Percentiles rank a stretch among this genome's conserved stretches.
phyloP scores from a whole-genome alignment of 2,797 vertebrate genomes.

The Clarias pachynema region DNA sequence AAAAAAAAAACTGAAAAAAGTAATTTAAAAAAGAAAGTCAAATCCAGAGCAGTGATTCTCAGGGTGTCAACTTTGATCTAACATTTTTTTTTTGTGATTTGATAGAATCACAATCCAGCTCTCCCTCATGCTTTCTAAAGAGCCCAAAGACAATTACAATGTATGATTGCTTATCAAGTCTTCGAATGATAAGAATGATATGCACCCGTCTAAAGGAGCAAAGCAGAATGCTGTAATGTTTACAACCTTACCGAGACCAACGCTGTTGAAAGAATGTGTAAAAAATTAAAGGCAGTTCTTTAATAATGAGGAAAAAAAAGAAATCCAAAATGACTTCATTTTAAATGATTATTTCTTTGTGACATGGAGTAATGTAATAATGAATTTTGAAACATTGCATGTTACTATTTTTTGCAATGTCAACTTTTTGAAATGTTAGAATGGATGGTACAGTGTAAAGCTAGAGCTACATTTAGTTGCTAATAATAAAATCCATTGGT shows the following conservation, averaged over 20 bases:
- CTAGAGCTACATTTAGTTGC: constrained; percentile 73
- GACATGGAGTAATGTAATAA: constrained; percentile 80
- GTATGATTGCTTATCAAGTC: constrained; percentile 70
- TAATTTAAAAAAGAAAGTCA: constrained; percentile 62
- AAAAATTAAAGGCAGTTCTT: constrained; percentile 73
- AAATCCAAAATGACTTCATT: constrained; percentile 72
- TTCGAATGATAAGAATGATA: constrained; percentile 64
- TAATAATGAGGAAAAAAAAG: constrained; percentile 72
- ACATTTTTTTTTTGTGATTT: constrained; percentile 71
- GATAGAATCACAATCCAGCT: constrained; percentile 71
- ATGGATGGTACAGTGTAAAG: constrained; percentile 80
- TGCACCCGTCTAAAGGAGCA: constrained; percentile 71
- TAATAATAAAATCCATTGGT: constrained; percentile 70
- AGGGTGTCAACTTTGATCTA: constrained; percentile 77
- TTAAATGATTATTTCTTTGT: constrained; percentile 77
- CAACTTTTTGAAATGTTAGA: constrained; percentile 70
- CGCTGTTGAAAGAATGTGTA: constrained; percentile 83
- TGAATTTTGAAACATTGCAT: constrained; percentile 78
- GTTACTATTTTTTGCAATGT: constrained; percentile 80
- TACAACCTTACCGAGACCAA: constrained; percentile 83
- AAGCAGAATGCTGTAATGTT: constrained; percentile 74
- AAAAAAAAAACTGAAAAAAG: constrained; percentile 63
- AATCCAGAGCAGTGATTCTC: constrained; percentile 71
- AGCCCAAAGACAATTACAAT: constrained; percentile 76
- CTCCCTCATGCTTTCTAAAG: constrained; percentile 67